Conservation (phyloP, 2,113 vertebrate genomes). For the Aleadryas rufinucha region DNA sequence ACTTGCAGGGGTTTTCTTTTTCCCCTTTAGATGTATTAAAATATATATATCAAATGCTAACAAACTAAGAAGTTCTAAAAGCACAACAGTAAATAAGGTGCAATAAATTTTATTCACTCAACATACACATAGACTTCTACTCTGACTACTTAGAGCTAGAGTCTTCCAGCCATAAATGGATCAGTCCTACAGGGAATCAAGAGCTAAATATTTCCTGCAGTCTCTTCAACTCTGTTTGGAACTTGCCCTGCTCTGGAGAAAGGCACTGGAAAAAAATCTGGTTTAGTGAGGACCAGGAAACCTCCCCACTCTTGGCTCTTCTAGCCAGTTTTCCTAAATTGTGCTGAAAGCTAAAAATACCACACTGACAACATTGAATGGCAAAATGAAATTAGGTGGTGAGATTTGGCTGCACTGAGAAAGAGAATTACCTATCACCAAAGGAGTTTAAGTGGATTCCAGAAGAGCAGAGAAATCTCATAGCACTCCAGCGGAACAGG, state of each 20-base stretch:
- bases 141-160: not conserved
- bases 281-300: not conserved
- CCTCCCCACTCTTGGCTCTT: not conserved
- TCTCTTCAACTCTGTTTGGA: not conserved
- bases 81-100: not conserved
- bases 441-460: not conserved
- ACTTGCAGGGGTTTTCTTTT: not conserved
- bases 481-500: not conserved
- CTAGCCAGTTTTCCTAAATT: not conserved
- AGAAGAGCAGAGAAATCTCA: not conserved
- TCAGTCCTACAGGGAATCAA: not conserved
- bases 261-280: not conserved
- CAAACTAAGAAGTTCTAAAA: not conserved
- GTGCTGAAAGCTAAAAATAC: slow-evolving; percentile 25
- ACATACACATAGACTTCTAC: not conserved
- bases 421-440: not conserved
- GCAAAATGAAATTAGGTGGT: not conserved
- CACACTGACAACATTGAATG: not conserved
- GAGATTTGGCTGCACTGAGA: not conserved
- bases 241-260: not conserved
- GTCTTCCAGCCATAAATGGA: not conserved
- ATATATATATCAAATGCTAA: not conserved
- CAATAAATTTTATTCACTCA: not conserved
- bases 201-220: not conserved
- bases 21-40: not conserved